Evolutionary conservation across 2,888 invertebrate genomes (phyloP), one percentile per base, ranked within the genome.

Genomic region (Troilus luridus): DNA sequence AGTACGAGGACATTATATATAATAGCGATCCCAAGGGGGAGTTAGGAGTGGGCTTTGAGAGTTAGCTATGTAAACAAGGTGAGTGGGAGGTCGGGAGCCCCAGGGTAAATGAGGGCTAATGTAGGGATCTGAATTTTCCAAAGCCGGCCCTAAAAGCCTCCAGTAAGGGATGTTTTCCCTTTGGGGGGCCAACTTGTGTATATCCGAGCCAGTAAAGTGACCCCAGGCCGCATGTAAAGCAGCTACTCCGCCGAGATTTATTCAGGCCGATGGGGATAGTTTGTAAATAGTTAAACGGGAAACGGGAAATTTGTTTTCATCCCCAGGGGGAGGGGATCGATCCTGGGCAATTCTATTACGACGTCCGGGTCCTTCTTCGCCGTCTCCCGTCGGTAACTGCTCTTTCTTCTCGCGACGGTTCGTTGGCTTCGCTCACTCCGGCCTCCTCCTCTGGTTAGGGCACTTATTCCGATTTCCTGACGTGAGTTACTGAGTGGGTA

Each of bases 161-260:
- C 88, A 60, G 64, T 88, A 85, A n/a, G 91, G 89, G 85, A 91
- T 89, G 81, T 88, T 91, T 89, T 91, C 88, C 77, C 85, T 85
- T 91, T 91, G 54, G 91, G 41, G 54, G 88, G 59, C 91, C 81
- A 91, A 91, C 88, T 91, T 91, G 91, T 91, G 91, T 91, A 91
- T 91, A 91, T 92, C 91, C 88, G 89, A 92, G 85, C 89, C 91
- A 91, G 92, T 88, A 92, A 92, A 92, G 92, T 92, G 92, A 92
- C 92, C 92, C 92, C 88, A 90, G 56, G 54, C 85, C 85, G 85
- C 85, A 85, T 85, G 85, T 58, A 85, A 85, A 85, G 85, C 85
- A 85, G 85, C 85, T 85, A 58, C 85, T 85, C 56, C n/a, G 17
- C 27, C 21, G 85, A 85, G 85, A 85, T 85, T 85, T 85, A 85